These are phyloP conservation scores for Pelobates cultripes DNA, from an alignment of 2,797 vertebrate species.

Conservation along the genomic window DNA sequence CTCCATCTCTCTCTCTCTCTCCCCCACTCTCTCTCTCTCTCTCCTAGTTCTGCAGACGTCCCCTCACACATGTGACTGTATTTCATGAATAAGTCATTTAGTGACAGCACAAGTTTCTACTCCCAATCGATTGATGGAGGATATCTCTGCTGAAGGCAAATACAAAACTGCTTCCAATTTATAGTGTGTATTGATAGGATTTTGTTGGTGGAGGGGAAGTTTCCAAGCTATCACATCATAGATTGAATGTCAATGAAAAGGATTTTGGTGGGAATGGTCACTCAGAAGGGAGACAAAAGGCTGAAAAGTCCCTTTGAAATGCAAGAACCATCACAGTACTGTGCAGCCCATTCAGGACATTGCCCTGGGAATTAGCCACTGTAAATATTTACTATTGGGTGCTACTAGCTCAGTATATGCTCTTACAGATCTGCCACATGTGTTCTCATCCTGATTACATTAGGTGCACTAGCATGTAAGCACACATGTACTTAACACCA, in stretches of 20 bases:
- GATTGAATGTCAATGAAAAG: not conserved
- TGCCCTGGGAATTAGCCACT: not conserved
- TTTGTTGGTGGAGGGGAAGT: not conserved
- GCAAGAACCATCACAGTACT: not conserved
- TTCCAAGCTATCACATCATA: not conserved
- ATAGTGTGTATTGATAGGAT: not conserved
- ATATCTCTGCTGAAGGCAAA: not conserved
- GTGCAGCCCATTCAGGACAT: not conserved
- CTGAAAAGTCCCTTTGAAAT: slow-evolving; percentile 5
- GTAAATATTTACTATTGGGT: not conserved
- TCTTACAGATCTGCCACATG: not conserved
- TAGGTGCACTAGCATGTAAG: not conserved
- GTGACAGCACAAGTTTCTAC: slow-evolving; percentile 45
- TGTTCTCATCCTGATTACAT: not conserved
- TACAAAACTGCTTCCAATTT: not conserved
- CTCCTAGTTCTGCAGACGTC: slow-evolving; percentile 9
- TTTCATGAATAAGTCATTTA: slow-evolving; percentile 75
- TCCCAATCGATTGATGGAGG: slow-evolving; percentile 10
- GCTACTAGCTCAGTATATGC: not conserved
- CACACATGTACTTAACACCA: not conserved
- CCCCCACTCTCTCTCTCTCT: no score
- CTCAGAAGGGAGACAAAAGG: slow-evolving; percentile 55
- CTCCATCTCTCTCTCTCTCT: not conserved
- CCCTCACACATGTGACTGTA: slow-evolving; percentile 63
- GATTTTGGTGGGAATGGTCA: slow-evolving; percentile 25